These are phyloP conservation scores for Hypanus sabinus DNA, from an alignment of 2,113 vertebrate genomes.

Conservation along the genomic window DNA sequence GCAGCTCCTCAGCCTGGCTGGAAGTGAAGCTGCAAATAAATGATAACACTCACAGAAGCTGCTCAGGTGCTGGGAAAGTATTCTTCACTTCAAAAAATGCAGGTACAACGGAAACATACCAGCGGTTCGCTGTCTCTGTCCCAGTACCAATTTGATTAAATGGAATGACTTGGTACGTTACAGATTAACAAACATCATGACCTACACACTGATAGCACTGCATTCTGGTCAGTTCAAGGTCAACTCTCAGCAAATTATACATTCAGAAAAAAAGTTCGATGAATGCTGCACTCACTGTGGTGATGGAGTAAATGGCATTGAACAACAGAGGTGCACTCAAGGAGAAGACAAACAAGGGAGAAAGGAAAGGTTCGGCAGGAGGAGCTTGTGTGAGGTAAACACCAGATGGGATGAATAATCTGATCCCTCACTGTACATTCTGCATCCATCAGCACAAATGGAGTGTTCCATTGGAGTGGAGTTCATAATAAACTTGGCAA, in stretches of 20 bases:
- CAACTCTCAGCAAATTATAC: neutral
- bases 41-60: neutral
- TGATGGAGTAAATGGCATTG: neutral
- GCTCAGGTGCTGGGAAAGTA: neutral
- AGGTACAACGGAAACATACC: neutral
- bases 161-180: neutral
- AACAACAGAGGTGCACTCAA: neutral
- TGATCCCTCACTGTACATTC: neutral
- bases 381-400: neutral
- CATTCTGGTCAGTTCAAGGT: neutral
- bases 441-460: neutral
- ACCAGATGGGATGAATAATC: neutral
- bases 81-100: neutral
- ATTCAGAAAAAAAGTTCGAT: neutral
- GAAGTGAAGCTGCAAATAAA: neutral
- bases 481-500: neutral
- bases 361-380: neutral
- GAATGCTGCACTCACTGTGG: neutral
- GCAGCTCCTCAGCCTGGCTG: neutral
- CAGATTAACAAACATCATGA: slow-evolving; percentile 5
- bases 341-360: neutral
- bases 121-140: neutral
- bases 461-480: neutral
- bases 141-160: neutral
- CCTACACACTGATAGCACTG: neutral